These are phyloP conservation scores for Dicranocentrus wangi DNA, from an alignment of 2,888 invertebrate species.

Conservation along the genomic window DNA sequence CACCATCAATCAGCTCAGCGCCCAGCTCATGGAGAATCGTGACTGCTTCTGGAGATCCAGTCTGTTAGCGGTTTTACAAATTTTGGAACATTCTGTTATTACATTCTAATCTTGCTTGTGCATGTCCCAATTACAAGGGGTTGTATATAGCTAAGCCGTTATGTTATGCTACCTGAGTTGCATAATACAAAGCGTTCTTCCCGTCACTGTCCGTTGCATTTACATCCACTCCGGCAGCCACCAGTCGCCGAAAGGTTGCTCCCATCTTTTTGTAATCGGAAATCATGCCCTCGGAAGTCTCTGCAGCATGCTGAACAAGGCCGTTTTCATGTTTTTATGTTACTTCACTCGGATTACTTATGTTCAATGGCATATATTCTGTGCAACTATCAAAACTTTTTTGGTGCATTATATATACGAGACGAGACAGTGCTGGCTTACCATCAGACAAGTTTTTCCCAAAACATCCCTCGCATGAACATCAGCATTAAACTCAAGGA, in stretches of 20 bases:
- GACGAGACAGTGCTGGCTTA: conserved; percentile 10
- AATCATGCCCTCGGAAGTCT: conserved; percentile 72
- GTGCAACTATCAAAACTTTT: too few species aligned
- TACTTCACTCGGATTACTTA: too few species aligned
- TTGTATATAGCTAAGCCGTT: background rate
- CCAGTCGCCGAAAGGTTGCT: conserved; percentile 71
- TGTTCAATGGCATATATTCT: too few species aligned
- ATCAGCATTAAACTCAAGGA: conserved; percentile 73
- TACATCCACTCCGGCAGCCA: conserved; percentile 70
- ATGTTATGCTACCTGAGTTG: conserved; percentile 72
- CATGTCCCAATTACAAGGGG: background rate
- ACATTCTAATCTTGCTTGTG: background rate
- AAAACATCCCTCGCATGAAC: conserved; percentile 70
- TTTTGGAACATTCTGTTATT: background rate
- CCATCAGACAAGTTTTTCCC: conserved; percentile 69
- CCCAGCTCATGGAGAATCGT: conserved; percentile 71
- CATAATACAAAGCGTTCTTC: conserved; percentile 72
- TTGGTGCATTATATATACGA: too few species aligned
- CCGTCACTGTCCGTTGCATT: conserved; percentile 73
- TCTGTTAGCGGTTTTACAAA: conserved; percentile 67
- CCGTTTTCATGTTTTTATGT: background rate
- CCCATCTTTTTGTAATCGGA: conserved; percentile 73
- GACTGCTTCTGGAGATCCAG: conserved; percentile 73
- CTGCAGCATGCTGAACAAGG: conserved; percentile 71
- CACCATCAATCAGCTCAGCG: conserved; percentile 72